Conservation (phyloP, 2,797 vertebrate species). For the Dendrocincla fuliginosa region DNA sequence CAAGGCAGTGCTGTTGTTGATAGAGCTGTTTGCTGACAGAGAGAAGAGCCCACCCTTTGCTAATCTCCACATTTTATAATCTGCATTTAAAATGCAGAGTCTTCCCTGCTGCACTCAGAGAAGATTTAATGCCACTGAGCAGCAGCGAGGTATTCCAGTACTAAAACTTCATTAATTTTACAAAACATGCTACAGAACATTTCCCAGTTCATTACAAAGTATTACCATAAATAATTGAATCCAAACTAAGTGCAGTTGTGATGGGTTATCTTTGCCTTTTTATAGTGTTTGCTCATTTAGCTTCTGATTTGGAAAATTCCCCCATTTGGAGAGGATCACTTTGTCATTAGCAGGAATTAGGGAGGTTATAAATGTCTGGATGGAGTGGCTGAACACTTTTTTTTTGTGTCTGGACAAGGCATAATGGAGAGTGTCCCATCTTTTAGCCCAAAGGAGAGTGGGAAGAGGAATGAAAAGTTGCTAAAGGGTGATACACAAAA, state of each 20-base stretch:
- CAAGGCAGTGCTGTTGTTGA: neutral
- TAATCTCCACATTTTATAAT: slow-evolving; percentile 48
- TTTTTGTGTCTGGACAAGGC: neutral
- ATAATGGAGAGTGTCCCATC: neutral
- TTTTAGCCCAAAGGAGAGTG: neutral
- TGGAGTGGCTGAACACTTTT: neutral
- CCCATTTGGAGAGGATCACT: neutral
- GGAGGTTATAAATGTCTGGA: neutral
- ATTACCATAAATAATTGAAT: slow-evolving; percentile 67
- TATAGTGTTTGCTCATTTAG: slow-evolving; percentile 5
- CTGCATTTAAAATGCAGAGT: slow-evolving; percentile 36
- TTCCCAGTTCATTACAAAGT: slow-evolving; percentile 51
- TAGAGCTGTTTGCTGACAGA: neutral
- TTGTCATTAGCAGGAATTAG: neutral
- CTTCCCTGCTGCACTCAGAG: slow-evolving; percentile 8
- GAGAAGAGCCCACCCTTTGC: neutral
- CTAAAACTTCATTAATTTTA: slow-evolving; percentile 70
- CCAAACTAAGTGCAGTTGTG: slow-evolving; percentile 36
- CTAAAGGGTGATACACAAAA: neutral
- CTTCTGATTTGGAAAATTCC: slow-evolving; percentile 5
- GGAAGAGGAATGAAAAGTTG: neutral
- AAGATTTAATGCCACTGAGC: slow-evolving; percentile 46
- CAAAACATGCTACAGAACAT: slow-evolving; percentile 16
- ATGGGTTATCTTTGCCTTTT: slow-evolving; percentile 21
- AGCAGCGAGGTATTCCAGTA: slow-evolving; percentile 15